phyloP scores from a whole-genome alignment of 1,140 invertebrate genomes.

The Drosophila chauvacae region DNA sequence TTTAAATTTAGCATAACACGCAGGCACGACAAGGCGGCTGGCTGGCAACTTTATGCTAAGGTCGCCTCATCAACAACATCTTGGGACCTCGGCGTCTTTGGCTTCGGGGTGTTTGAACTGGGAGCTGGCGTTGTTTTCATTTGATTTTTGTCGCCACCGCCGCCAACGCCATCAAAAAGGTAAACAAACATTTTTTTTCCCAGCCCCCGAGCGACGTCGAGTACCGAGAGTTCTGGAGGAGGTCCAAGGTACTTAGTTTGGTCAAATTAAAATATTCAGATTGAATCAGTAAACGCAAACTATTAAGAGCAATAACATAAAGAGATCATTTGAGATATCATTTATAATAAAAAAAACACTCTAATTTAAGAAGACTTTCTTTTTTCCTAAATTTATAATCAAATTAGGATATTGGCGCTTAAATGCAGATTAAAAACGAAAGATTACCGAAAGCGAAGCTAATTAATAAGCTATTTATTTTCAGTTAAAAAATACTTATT shows the following conservation, averaged over 20 bases:
- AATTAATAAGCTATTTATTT: no score
- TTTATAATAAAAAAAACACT: background rate
- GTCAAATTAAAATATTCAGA: slow-evolving; percentile 13
- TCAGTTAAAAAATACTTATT: no score
- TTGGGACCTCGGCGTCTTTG: slow-evolving; percentile 27
- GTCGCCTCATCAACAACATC: slow-evolving; percentile 58
- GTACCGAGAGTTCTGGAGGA: slow-evolving; percentile 5
- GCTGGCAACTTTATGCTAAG: slow-evolving; percentile 59
- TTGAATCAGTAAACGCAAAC: slow-evolving; percentile 22
- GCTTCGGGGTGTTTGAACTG: slow-evolving; percentile 70
- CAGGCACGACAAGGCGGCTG: slow-evolving; percentile 24
- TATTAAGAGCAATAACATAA: slow-evolving; percentile 1
- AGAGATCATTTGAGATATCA: background rate
- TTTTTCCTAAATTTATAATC: no score
- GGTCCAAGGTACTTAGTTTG: slow-evolving; percentile 7
- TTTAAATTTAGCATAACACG: slow-evolving; percentile 78
- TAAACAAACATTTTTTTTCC: slow-evolving; percentile 50
- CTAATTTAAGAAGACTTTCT: background rate
- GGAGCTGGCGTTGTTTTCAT: slow-evolving; percentile 60
- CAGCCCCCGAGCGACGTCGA: slow-evolving; percentile 16
- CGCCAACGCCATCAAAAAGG: slow-evolving; percentile 61
- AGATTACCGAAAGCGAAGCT: no score
- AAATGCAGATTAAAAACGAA: no score
- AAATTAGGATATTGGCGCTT: no score
- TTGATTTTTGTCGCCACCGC: slow-evolving; percentile 65